These are phyloP conservation scores for Sinentomon sp. DNA, from an alignment of 2,888 invertebrate species.

Conservation along the genomic window DNA sequence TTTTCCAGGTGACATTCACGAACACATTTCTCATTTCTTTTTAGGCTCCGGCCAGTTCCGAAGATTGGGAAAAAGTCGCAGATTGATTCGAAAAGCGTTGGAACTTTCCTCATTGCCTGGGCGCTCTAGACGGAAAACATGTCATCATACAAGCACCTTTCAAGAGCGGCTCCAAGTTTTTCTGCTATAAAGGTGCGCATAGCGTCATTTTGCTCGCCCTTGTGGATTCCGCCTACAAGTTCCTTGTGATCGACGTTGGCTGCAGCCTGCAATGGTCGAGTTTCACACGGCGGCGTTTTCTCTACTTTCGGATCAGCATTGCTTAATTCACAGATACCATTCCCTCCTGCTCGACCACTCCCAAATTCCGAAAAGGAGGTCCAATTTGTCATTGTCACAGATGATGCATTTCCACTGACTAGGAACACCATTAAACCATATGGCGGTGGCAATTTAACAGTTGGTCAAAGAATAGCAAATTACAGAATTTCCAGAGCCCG, in stretches of 20 bases:
- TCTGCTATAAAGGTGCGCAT: conserved; percentile 16
- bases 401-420: conserved; percentile 15
- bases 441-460: too few relatives aligned
- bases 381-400: conserved; percentile 14
- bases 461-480: conserved; percentile 14
- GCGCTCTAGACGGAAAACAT: conserved; percentile 17
- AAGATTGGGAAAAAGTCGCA: conserved; percentile 13
- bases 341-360: conserved; percentile 6
- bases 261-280: conserved; percentile 14
- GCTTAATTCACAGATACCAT: too few relatives aligned
- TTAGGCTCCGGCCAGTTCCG: too few relatives aligned
- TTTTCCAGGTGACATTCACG: too few relatives aligned
- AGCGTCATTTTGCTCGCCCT: conserved; percentile 15
- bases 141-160: conserved; percentile 14
- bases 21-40: too few relatives aligned
- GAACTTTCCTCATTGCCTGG: conserved; percentile 15
- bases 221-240: conserved; percentile 15
- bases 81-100: conserved; percentile 14
- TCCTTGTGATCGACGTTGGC: conserved; percentile 14
- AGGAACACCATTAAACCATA: conserved; percentile 14
- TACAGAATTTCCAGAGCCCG: conserved; percentile 14
- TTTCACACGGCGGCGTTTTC: conserved; percentile 15
- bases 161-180: conserved; percentile 16
- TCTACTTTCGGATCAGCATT: too few relatives aligned
- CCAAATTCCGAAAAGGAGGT: conserved; percentile 6